A percentile compares a stretch with the other conserved stretches of the same genome.
phyloP scores from a whole-genome alignment of 2,797 vertebrate species.

The Phrynocephalus guinanensis region DNA sequence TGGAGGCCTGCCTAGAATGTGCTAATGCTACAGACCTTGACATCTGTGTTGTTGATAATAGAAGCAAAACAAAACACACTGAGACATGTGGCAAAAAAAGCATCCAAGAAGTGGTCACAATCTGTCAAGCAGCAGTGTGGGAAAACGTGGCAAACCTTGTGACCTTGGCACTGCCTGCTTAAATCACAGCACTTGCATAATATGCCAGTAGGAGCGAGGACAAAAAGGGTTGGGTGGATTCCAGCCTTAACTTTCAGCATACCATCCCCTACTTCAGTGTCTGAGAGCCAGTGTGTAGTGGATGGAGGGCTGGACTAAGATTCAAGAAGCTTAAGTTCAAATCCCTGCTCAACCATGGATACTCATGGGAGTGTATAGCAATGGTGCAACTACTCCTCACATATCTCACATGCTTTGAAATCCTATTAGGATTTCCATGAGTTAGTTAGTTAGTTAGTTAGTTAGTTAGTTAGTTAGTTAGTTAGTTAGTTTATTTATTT shows the following conservation, averaged over 20 bases:
- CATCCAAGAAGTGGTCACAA: slow-evolving; percentile 31
- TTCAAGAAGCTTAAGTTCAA: no score
- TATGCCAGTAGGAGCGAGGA: not conserved
- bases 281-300: no score
- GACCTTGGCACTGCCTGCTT: slow-evolving; percentile 47
- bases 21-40: not conserved
- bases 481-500: no score
- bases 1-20: not conserved
- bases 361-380: no score
- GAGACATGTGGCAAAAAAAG: slow-evolving; percentile 16
- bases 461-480: no score
- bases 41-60: not conserved
- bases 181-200: slow-evolving; percentile 35
- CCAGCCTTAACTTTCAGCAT: slow-evolving; percentile 6
- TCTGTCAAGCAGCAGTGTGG: not conserved
- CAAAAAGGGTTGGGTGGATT: slow-evolving; percentile 42
- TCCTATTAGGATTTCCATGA: no score
- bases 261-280: not conserved
- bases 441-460: no score
- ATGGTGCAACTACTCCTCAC: no score
- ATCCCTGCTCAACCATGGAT: no score
- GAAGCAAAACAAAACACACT: not conserved
- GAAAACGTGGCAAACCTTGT: slow-evolving; percentile 30
- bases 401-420: no score
- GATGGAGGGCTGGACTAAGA: no score